A percentile compares a stretch with the other conserved stretches of the same genome.
These are phyloP conservation scores for Drosophila pachea DNA, from an alignment of 1,140 invertebrate species.

Conservation along the genomic window DNA sequence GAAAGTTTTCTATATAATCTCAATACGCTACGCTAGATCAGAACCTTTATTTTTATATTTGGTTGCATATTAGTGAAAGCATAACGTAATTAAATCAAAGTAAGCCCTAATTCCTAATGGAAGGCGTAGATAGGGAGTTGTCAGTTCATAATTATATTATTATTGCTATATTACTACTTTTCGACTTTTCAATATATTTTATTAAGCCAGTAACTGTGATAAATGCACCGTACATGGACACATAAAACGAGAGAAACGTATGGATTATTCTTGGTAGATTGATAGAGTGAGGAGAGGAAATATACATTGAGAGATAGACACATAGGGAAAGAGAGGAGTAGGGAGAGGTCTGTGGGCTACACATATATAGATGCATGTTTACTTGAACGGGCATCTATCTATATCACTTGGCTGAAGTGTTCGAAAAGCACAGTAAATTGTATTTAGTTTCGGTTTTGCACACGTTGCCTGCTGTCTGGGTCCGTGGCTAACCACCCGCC, in stretches of 20 bases:
- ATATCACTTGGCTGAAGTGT: slow-evolving; percentile 48
- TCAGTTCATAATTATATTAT: no score
- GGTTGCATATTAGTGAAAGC: no score
- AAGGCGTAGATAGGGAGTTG: no score
- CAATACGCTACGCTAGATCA: no score
- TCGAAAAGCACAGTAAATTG: slow-evolving; percentile 67
- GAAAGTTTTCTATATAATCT: no score
- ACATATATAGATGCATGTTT: slow-evolving; percentile 53
- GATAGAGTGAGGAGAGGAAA: neutral
- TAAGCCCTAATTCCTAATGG: no score
- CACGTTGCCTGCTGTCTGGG: slow-evolving; percentile 27
- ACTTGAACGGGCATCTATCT: slow-evolving; percentile 36
- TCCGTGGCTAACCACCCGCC: neutral
- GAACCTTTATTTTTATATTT: no score
- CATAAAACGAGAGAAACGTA: neutral
- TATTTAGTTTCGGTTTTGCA: slow-evolving; percentile 67
- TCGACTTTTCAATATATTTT: slow-evolving; percentile 32
- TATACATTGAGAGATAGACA: neutral
- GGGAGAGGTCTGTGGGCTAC: no score
- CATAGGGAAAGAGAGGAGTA: neutral
- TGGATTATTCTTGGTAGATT: slow-evolving; percentile 14
- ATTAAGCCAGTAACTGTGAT: slow-evolving; percentile 54
- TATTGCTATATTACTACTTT: slow-evolving; percentile 44
- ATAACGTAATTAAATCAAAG: no score
- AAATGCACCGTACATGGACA: slow-evolving; percentile 33